These are phyloP conservation scores for Trichogramma pretiosum DNA, from an alignment of 1,140 invertebrate genomes.

Conservation along the genomic window DNA sequence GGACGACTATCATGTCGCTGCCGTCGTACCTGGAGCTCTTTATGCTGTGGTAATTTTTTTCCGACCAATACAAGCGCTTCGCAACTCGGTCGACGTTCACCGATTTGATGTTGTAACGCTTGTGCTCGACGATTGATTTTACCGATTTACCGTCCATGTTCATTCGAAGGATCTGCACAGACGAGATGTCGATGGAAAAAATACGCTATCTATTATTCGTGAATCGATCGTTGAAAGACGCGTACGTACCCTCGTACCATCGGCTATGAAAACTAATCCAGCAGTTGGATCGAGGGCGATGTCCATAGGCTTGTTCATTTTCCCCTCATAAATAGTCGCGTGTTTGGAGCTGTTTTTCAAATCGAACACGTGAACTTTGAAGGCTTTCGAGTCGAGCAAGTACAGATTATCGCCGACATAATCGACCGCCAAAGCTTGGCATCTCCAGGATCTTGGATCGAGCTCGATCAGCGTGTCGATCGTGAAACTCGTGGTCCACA, in stretches of 20 bases:
- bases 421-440: no score
- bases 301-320: not conserved
- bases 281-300: not conserved
- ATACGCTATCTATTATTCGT: not conserved
- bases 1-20: not conserved
- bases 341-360: not conserved
- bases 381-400: not conserved
- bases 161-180: not conserved
- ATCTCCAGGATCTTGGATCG: no score
- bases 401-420: constrained; percentile 3
- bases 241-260: constrained; percentile 2
- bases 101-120: not conserved
- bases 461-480: no score
- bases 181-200: not conserved
- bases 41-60: not conserved
- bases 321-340: not conserved
- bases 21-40: constrained; percentile 9
- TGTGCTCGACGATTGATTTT: not conserved
- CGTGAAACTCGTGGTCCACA: no score
- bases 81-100: not conserved
- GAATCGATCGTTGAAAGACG: not conserved
- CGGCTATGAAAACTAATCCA: constrained; percentile 10
- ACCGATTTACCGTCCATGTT: constrained; percentile 6
- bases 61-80: constrained; percentile 8
- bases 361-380: not conserved